Base-by-base conservation (phyloP, 2,888 invertebrate species). In the Thumatha senex region DNA sequence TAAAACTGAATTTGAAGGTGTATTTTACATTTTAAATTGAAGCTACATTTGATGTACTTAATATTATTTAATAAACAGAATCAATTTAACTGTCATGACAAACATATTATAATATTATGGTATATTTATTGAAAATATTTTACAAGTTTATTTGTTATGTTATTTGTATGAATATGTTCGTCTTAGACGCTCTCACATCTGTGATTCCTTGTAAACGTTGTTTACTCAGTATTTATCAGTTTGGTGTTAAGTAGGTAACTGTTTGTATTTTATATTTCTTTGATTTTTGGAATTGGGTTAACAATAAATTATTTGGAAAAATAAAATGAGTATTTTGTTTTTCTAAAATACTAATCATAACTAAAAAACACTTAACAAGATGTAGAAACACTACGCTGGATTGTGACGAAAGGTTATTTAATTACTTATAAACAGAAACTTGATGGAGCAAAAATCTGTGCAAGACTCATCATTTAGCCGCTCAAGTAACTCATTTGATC, bases 221-320 rank as follows among this genome's bases (percentile, higher is more conserved):
- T 65, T 59, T 52, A 50, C 11, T 41, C 40, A 38, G 10, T 40
- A 46, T 54, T 51, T 61, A 54, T 56, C 46, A 14, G 30, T 24
- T 47, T 46, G 36, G 30, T 44, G 34, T 49, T 24, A n/a, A n/a
- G n/a, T 51, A 58, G 54, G 42, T 48, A 11, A 52, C 58, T 41
- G 52, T 57, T 46, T 53, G 42, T 35, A 36, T 54, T 61, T 56
- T 62, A 51, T 59, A 53, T 51, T 60, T 61, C 33, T 56, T 53
- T 67, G 52, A 55, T 56, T 64, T n/a, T 60, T 67, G 60, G 64
- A 47, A 50, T 47, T 62, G 67, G 67, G 59, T 52, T 54, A 49
- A 54, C 56, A 36, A 54, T 60, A 60, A 60, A 65, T 58, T 53
- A 63, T 60, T 56, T 39, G 7, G 33, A 48, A 58, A 51, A 42